phyloP scores from a whole-genome alignment of 35 echinoderm and acorn worm species.

The Apostichopus californicus region DNA sequence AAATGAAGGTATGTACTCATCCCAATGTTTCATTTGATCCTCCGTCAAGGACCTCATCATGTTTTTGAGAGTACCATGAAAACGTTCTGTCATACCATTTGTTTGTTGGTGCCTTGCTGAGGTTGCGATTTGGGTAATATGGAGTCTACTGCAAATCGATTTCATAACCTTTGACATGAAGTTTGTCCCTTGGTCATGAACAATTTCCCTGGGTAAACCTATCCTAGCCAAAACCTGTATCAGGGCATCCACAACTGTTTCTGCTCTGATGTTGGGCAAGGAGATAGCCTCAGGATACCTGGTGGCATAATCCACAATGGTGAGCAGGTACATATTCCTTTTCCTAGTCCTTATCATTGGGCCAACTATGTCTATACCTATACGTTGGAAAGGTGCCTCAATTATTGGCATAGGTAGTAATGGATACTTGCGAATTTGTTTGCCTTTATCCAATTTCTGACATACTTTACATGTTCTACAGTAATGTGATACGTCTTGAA shows the following conservation, averaged over 20 bases:
- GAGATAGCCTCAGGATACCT: constrained; percentile 34
- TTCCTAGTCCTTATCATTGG: background rate
- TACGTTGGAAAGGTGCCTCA: background rate
- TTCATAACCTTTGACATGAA: constrained; percentile 9
- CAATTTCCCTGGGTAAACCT: constrained; percentile 34
- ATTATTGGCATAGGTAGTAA: too few relatives aligned
- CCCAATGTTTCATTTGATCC: too few relatives aligned
- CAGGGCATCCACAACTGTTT: background rate
- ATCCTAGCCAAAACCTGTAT: constrained; percentile 12
- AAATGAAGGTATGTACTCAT: too few relatives aligned
- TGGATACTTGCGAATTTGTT: background rate
- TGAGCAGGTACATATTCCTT: too few relatives aligned
- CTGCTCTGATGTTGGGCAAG: background rate
- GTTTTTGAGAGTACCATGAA: too few relatives aligned
- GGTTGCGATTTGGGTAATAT: too few relatives aligned
- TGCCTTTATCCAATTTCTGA: background rate
- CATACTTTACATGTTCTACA: background rate
- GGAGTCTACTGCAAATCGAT: too few relatives aligned
- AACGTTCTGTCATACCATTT: too few relatives aligned
- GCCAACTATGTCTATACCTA: too few relatives aligned
- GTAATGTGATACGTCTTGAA: too few relatives aligned
- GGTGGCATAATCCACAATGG: background rate
- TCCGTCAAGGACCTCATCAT: too few relatives aligned
- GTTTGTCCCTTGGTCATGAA: constrained; percentile 44
- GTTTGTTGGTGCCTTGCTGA: too few relatives aligned